A percentile compares a stretch with the other conserved stretches of the same genome.
Evolutionary conservation across 1,140 invertebrate species (phyloP).

Genomic region (Anastrepha obliqua): DNA sequence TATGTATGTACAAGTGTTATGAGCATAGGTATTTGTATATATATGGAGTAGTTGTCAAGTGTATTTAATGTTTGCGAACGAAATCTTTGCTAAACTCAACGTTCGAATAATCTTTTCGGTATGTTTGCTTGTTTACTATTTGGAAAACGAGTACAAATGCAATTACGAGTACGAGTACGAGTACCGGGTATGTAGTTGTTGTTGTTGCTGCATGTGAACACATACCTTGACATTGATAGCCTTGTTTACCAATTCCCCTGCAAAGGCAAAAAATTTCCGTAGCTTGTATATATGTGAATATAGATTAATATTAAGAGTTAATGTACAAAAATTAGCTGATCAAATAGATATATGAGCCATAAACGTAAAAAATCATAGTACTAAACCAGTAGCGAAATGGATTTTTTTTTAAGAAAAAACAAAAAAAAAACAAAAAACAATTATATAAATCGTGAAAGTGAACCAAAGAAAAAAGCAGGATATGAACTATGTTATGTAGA

Average conservation of each 20-base stretch:
- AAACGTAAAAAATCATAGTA: constrained; percentile 4
- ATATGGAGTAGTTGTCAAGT: not conserved
- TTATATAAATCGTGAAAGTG: not conserved
- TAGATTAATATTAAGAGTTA: constrained; percentile 49
- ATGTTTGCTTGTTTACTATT: not conserved
- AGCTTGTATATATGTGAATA: constrained; percentile 72
- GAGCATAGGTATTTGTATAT: not conserved
- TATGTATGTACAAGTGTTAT: too few species aligned
- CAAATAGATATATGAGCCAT: constrained; percentile 31
- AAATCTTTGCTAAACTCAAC: constrained; percentile 11
- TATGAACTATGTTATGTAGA: not conserved
- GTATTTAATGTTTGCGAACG: not conserved
- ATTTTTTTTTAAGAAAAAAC: not conserved
- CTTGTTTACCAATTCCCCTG: constrained; percentile 98
- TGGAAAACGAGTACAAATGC: constrained; percentile 44
- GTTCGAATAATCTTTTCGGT: not conserved
- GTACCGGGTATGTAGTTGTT: constrained; percentile 53
- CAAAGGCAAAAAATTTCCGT: constrained; percentile 79
- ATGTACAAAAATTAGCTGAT: constrained; percentile 30
- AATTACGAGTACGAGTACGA: constrained; percentile 28
- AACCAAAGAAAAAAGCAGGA: not conserved
- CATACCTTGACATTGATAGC: constrained; percentile 99
- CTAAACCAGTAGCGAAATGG: not conserved
- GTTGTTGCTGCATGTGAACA: constrained; percentile 63
- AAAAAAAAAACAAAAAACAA: not conserved